phyloP scores from a whole-genome alignment of 2,113 vertebrate species.

The Mionectes macconnelli region DNA sequence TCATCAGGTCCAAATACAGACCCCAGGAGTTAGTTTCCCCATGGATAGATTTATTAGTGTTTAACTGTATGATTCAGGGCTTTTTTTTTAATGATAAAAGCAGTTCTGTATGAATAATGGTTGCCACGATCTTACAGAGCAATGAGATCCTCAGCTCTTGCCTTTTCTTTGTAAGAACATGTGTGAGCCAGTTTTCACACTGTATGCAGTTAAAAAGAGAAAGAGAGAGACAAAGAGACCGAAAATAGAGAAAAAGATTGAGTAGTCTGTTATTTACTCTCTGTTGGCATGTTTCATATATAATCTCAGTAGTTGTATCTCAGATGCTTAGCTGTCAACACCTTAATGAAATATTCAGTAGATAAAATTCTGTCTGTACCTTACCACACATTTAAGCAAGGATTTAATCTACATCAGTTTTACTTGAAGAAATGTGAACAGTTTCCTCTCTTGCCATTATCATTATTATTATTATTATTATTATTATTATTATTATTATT shows the following conservation, averaged over 20 bases:
- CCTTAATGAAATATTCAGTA: slow-evolving; percentile 50
- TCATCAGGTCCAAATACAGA: background rate
- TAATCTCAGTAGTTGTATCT: slow-evolving; percentile 17
- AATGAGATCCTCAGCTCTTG: background rate
- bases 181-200: background rate
- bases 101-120: background rate
- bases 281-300: background rate
- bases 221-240: background rate
- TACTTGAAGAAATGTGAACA: background rate
- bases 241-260: background rate
- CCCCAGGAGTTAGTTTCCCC: background rate
- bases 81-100: background rate
- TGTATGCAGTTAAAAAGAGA: background rate
- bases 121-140: background rate
- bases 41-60: background rate
- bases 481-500: background rate
- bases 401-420: background rate
- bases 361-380: slow-evolving; percentile 28
- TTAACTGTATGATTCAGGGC: background rate
- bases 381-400: background rate
- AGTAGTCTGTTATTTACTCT: slow-evolving; percentile 20
- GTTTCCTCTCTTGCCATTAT: background rate
- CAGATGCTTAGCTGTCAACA: slow-evolving; percentile 27
- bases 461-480: background rate
- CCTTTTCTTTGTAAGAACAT: background rate